Evolutionary conservation across 2,888 invertebrate species (phyloP), one percentile per base, ranked within the genome.

Genomic region (Tiliacea aurago): DNA sequence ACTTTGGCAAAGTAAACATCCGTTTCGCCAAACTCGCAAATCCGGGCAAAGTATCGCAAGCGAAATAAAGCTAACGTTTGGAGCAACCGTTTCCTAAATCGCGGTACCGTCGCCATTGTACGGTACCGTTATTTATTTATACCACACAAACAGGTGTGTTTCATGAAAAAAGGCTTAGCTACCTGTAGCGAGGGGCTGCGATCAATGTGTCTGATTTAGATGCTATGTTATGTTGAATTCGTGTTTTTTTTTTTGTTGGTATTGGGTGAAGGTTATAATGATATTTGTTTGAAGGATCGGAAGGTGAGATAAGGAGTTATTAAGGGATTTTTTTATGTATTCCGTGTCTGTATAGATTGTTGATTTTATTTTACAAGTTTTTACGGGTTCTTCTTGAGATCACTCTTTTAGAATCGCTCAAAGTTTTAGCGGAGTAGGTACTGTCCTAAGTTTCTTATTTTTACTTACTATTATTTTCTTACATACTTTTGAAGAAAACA

Each of bases 111-210:
- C 76, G 73, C 83, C 81, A 83, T 85, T 84, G 84, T 83, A 76
- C 56, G 15, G 43, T 73, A 78, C 84, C 85, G 87, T 91, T 90
- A 92, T 91, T 91, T 93, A 93, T 92, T 90, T 89, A 91, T 87
- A 77, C 87, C 61, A 87, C 84, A 77, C 89, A 85, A 90, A 91
- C 94, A 94, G 92, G 93, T 93, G 94, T 87, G 90, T 81, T 88
- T 91, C 84, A 93, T 92, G 90, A 90, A 93, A 92, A 91, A 92
- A 90, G 91, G 91, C 87, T 90, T 89, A 88, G 87, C 81, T 85
- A 77, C 86, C 81, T 78, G 87, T 84, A 62, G 81, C 71, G 62
- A 71, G 49, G 62, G 62, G 62, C 37, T 75, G 59, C 80, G 61
- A 70, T 78, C 83, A 86, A 82, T 86, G 82, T 73, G 28, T 49